phyloP scores from a whole-genome alignment of 1,140 invertebrate genomes.

The Elysia chlorotica region DNA sequence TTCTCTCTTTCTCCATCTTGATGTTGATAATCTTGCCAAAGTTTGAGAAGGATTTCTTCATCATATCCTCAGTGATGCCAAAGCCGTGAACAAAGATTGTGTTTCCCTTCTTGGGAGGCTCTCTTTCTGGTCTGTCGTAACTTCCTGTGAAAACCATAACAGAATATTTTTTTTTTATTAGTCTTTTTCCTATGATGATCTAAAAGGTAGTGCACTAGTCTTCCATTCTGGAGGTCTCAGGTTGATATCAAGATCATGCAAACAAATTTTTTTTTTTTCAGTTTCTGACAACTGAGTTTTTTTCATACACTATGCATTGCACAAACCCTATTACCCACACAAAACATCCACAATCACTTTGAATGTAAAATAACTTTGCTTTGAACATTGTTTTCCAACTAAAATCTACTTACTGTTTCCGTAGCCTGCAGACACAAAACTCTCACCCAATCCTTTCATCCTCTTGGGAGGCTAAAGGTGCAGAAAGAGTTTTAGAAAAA shows the following conservation, averaged over 20 bases:
- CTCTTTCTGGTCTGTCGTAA: slow-evolving; percentile 45
- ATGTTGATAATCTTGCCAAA: slow-evolving; percentile 85
- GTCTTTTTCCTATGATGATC: too few species aligned
- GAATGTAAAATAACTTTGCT: too few species aligned
- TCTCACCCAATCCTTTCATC: slow-evolving; percentile 81
- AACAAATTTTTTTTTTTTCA: too few species aligned
- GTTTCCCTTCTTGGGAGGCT: slow-evolving; percentile 73
- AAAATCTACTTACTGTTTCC: slow-evolving; percentile 2
- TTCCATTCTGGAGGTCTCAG: too few species aligned
- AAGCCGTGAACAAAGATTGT: slow-evolving; percentile 85
- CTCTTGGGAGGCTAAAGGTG: slow-evolving; percentile 27
- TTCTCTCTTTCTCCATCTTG: slow-evolving; percentile 87
- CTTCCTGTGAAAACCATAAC: slow-evolving; percentile 4
- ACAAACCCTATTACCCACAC: too few species aligned
- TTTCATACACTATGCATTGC: too few species aligned
- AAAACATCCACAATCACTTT: too few species aligned
- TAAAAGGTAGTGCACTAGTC: too few species aligned
- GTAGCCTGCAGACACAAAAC: slow-evolving; percentile 74
- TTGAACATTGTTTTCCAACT: too few species aligned
- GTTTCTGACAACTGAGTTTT: too few species aligned
- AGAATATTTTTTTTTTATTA: too few species aligned
- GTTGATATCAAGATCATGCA: too few species aligned
- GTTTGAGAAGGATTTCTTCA: slow-evolving; percentile 78
- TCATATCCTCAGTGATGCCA: slow-evolving; percentile 81
- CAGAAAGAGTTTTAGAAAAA: not conserved